A percentile compares a stretch with the other conserved stretches of the same genome.
Conservation (phyloP, 2,888 invertebrate species). For the Ochropleura plecta region DNA sequence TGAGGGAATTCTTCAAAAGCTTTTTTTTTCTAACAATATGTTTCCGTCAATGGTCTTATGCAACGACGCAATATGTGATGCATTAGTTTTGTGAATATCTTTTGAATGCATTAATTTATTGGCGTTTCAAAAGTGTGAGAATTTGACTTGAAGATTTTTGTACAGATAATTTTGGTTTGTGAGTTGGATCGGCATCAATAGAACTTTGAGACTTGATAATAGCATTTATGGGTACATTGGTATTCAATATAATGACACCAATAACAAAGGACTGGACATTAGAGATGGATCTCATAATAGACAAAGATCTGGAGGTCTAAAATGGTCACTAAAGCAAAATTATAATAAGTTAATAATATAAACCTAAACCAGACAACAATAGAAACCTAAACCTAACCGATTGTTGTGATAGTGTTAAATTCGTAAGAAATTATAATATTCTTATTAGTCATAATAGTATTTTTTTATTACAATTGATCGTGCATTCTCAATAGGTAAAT, state of each 20-base stretch:
- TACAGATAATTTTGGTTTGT: constrained; percentile 29
- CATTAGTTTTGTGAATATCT: constrained; percentile 64
- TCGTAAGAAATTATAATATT: no score
- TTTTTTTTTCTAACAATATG: constrained; percentile 62
- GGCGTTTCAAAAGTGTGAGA: constrained; percentile 59
- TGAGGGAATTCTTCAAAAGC: constrained; percentile 82
- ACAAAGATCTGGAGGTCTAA: background rate
- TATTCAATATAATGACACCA: background rate
- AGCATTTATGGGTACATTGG: no score
- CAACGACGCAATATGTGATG: constrained; percentile 66
- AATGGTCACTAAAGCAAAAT: no score
- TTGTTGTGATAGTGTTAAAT: no score
- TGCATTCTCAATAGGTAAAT: no score
- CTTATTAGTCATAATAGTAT: no score
- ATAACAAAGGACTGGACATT: background rate
- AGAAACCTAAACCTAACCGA: no score
- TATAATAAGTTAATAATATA: no score
- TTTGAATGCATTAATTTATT: constrained; percentile 64
- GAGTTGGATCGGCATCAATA: background rate
- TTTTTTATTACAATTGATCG: no score
- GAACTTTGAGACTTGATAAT: background rate
- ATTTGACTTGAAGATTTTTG: constrained; percentile 32
- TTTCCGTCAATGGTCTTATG: constrained; percentile 65
- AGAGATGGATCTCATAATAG: background rate
- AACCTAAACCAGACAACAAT: no score